phyloP scores from a whole-genome alignment of 2,888 invertebrate species.

The Pherbina coryleti region DNA sequence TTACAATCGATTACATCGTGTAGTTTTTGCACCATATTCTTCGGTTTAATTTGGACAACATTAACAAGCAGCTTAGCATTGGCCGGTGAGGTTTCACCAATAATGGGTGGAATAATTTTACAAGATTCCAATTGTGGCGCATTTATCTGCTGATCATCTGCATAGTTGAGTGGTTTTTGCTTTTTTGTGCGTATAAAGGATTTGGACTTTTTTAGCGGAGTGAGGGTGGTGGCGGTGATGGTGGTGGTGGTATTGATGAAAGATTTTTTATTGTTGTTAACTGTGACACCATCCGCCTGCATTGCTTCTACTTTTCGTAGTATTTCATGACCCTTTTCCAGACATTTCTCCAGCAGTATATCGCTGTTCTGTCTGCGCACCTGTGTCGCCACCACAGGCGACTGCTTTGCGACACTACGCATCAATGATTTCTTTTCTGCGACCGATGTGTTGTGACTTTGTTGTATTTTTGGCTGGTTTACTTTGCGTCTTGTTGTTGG shows the following conservation, averaged over 20 bases:
- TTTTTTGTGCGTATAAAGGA: conserved; percentile 38
- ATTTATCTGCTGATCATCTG: conserved; percentile 63
- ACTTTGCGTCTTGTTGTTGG: too few species aligned
- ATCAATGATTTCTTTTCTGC: too few species aligned
- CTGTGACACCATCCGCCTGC: conserved; percentile 44
- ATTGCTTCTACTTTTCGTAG: conserved; percentile 66
- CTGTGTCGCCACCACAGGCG: too few species aligned
- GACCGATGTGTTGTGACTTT: too few species aligned
- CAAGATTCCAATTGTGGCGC: conserved; percentile 63
- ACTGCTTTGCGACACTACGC: too few species aligned
- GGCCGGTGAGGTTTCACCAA: conserved; percentile 65
- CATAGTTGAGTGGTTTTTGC: conserved; percentile 55
- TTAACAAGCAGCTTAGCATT: conserved; percentile 65
- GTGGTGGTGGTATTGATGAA: conserved; percentile 29
- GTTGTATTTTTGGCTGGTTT: too few species aligned
- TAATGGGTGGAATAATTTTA: conserved; percentile 65
- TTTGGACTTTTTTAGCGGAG: neutral
- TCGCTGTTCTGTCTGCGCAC: conserved; percentile 51
- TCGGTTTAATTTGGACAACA: conserved; percentile 55
- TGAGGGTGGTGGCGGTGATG: conserved; percentile 30
- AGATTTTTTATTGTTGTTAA: conserved; percentile 44
- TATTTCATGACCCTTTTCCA: conserved; percentile 67
- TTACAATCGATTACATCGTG: conserved; percentile 6
- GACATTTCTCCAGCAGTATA: conserved; percentile 65
- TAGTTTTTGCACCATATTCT: neutral